A percentile compares a stretch with the other conserved stretches of the same genome.
These are phyloP conservation scores for Sarcophaga rosellei DNA, from an alignment of 2,888 invertebrate species.

Conservation along the genomic window DNA sequence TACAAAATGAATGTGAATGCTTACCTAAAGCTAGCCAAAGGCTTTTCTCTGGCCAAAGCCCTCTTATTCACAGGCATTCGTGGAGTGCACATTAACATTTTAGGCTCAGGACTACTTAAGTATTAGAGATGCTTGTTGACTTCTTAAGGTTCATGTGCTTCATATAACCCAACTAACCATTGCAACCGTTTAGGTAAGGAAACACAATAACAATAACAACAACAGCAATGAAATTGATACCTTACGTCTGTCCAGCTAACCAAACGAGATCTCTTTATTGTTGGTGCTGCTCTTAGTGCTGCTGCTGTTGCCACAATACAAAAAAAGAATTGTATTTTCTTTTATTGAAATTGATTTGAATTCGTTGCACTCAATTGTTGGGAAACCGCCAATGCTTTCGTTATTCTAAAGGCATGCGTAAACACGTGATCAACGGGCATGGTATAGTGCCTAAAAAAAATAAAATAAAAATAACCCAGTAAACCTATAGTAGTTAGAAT, in stretches of 20 bases:
- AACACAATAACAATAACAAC: background rate
- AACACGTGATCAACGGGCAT: slow-evolving; percentile 48
- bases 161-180: slow-evolving; percentile 1
- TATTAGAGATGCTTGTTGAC: slow-evolving; percentile 55
- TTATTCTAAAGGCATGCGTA: slow-evolving; percentile 30
- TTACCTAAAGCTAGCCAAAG: background rate
- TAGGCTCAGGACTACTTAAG: slow-evolving; percentile 45
- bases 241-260: background rate
- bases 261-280: slow-evolving; percentile 49
- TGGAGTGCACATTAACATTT: slow-evolving; percentile 28
- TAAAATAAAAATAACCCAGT: slow-evolving; percentile 22
- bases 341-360: slow-evolving; percentile 66
- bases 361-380: slow-evolving; percentile 58
- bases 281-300: slow-evolving; percentile 16
- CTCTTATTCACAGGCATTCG: background rate
- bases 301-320: background rate
- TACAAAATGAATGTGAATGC: slow-evolving; percentile 22
- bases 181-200: background rate
- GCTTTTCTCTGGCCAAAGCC: background rate
- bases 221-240: slow-evolving; percentile 38
- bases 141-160: slow-evolving; percentile 25
- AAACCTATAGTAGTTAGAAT: background rate
- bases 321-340: slow-evolving; percentile 12
- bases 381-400: slow-evolving; percentile 8
- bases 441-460: background rate